Evolutionary conservation across 2,797 vertebrate genomes (phyloP).

Genomic region (Sebastes hopkinsi): DNA sequence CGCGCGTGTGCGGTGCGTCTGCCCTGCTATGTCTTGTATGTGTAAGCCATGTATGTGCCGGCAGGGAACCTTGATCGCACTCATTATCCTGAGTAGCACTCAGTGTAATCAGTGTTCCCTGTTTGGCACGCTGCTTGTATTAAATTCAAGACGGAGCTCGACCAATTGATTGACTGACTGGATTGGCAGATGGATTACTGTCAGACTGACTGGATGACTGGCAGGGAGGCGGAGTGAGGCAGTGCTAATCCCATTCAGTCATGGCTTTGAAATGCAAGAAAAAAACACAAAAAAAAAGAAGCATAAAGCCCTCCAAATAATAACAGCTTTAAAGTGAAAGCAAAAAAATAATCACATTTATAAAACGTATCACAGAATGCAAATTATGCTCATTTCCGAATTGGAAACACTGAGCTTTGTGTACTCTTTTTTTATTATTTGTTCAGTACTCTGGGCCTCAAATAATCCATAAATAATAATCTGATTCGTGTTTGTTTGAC

Average conservation of each 20-base stretch:
- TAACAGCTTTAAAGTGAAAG: neutral
- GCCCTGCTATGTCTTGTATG: constrained; percentile 1
- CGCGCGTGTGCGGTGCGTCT: neutral
- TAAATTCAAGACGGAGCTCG: constrained; percentile 62
- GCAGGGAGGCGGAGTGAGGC: constrained; percentile 24
- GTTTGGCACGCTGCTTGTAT: constrained; percentile 55
- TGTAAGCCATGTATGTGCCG: constrained; percentile 38
- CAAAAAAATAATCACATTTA: neutral
- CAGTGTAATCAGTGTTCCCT: constrained; percentile 64
- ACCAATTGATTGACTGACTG: constrained; percentile 70
- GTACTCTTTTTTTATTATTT: neutral
- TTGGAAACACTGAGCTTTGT: neutral
- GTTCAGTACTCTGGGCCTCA: neutral
- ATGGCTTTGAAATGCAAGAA: constrained; percentile 29
- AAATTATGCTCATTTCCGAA: neutral
- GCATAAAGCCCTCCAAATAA: neutral
- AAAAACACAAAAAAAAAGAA: neutral
- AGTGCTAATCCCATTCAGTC: constrained; percentile 38
- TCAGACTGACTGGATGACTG: constrained; percentile 54
- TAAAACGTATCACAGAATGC: neutral
- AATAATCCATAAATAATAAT: neutral
- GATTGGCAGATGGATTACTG: constrained; percentile 66
- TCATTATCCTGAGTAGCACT: constrained; percentile 78
- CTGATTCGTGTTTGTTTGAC: neutral
- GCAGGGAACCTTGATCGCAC: constrained; percentile 46